Evolutionary conservation across 1,140 invertebrate genomes (phyloP).

Genomic region (Solenopsis fugax): DNA sequence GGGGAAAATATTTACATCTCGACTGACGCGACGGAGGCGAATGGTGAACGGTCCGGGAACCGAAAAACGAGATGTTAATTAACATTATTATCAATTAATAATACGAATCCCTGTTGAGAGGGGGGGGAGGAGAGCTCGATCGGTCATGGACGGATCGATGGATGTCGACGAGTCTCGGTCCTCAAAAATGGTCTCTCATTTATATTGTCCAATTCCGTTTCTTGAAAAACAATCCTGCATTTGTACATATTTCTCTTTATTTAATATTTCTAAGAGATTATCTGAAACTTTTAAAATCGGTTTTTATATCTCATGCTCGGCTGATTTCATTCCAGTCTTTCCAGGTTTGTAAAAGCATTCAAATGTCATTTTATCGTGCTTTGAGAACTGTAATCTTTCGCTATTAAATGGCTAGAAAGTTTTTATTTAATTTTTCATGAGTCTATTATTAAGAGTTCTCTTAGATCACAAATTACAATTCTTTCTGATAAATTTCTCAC

Average conservation of each 20-base stretch:
- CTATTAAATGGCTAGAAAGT: background rate
- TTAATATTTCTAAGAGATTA: background rate
- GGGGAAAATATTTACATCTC: constrained; percentile 84
- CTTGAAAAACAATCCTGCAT: background rate
- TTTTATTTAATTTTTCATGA: constrained; percentile 1
- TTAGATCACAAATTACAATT: constrained; percentile 3
- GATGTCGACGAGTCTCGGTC: constrained; percentile 36
- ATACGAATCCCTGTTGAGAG: background rate
- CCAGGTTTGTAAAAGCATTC: background rate
- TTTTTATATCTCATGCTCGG: background rate
- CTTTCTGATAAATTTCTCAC: background rate
- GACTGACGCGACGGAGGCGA: constrained; percentile 77
- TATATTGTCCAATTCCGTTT: background rate
- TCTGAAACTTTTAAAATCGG: background rate
- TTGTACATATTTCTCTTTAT: background rate
- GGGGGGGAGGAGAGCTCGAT: background rate
- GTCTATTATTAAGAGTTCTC: background rate
- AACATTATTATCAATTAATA: constrained; percentile 34
- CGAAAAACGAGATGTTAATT: constrained; percentile 51
- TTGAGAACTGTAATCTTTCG: background rate
- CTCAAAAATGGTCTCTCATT: constrained; percentile 1
- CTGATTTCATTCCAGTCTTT: constrained; percentile 8
- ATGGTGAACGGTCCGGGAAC: constrained; percentile 48
- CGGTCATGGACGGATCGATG: constrained; percentile 17
- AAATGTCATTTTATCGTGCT: background rate